Percentiles rank a stretch among this genome's conserved stretches.
Evolutionary conservation across 2,888 invertebrate species (phyloP).

Genomic region (Mycogona germanica): DNA sequence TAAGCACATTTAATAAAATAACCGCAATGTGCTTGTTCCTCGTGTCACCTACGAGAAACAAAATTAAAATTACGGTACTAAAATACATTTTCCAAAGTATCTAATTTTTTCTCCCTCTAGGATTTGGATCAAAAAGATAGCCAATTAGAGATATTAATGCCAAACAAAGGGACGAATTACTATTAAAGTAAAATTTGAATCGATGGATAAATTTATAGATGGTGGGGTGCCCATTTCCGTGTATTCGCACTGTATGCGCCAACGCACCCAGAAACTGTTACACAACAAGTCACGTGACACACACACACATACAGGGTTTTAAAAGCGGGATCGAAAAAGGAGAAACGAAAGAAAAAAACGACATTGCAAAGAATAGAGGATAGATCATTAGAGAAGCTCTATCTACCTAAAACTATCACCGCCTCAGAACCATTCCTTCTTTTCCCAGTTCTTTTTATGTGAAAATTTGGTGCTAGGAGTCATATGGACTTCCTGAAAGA

Average conservation of each 20-base stretch:
- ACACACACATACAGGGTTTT: neutral
- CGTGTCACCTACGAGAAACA: too few relatives aligned
- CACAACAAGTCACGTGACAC: neutral
- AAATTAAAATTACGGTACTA: too few relatives aligned
- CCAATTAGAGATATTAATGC: too few relatives aligned
- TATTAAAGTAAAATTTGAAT: too few relatives aligned
- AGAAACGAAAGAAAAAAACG: neutral
- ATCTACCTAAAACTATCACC: constrained; percentile 17
- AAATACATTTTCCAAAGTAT: too few relatives aligned
- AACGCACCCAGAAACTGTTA: neutral
- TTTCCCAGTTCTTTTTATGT: constrained; percentile 19
- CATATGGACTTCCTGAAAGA: constrained; percentile 16
- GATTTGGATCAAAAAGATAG: too few relatives aligned
- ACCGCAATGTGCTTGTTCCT: too few relatives aligned
- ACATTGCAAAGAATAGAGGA: neutral
- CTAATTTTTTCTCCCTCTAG: too few relatives aligned
- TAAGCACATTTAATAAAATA: too few relatives aligned
- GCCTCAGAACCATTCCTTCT: constrained; percentile 20
- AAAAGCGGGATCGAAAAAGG: neutral
- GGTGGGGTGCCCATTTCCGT: too few relatives aligned
- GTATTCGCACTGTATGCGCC: neutral
- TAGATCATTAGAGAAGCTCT: constrained; percentile 7
- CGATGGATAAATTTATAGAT: too few relatives aligned
- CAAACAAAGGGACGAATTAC: too few relatives aligned
- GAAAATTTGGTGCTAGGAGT: constrained; percentile 18